phyloP scores from a whole-genome alignment of 2,888 invertebrate genomes.

The Troglohyphantes excavatus region DNA sequence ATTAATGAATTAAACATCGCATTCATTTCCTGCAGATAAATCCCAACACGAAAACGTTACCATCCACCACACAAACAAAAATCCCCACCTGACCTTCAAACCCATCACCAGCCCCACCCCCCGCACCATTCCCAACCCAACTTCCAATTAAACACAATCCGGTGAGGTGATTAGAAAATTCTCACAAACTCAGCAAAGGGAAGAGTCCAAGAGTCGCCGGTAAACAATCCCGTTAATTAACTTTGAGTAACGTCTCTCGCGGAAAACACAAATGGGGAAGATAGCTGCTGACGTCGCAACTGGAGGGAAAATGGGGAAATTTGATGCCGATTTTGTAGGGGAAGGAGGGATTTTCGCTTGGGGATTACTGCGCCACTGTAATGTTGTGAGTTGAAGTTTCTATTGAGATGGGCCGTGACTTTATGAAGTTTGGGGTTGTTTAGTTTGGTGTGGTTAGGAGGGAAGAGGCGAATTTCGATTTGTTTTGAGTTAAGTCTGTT shows the following conservation, averaged over 20 bases:
- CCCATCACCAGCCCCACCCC: too few species aligned
- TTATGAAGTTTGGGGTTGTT: too few species aligned
- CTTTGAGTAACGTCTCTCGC: not conserved
- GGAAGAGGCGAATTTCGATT: too few species aligned
- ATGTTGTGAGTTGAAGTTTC: too few species aligned
- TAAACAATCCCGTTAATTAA: conserved; percentile 53
- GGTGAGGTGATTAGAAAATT: conserved; percentile 24
- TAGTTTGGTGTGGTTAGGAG: too few species aligned
- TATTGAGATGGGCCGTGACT: too few species aligned
- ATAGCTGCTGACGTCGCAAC: not conserved
- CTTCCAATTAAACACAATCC: conserved; percentile 18
- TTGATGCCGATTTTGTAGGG: not conserved
- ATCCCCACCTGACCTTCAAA: too few species aligned
- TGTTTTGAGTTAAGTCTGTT: too few species aligned
- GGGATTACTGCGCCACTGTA: not conserved
- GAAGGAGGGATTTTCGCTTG: not conserved
- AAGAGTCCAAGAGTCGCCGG: not conserved
- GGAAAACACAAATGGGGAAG: not conserved
- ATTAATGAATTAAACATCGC: too few species aligned
- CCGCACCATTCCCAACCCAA: not conserved
- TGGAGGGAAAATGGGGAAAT: not conserved
- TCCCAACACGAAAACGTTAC: too few species aligned
- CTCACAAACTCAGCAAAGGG: not conserved
- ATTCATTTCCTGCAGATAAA: too few species aligned
- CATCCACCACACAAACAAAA: too few species aligned